Percentiles rank a stretch among this genome's conserved stretches.
Conservation (phyloP, 2,113 vertebrate species). For the Lagenorhynchus albirostris region DNA sequence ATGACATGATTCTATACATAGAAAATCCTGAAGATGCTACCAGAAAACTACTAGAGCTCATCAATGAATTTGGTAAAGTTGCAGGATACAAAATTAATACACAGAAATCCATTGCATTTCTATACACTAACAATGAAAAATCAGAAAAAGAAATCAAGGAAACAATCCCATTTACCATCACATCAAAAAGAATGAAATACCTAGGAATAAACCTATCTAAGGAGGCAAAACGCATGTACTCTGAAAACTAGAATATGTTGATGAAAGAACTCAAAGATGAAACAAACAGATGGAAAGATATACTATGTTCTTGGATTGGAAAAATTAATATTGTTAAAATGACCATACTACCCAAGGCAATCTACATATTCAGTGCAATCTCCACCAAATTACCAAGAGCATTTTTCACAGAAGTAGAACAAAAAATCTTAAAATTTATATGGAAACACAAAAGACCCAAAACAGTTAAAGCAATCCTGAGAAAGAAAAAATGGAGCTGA, state of each 20-base stretch:
- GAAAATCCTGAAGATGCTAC: neutral
- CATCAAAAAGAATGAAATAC: neutral
- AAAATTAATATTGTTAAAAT: neutral
- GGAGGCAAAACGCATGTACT: neutral
- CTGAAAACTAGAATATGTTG: neutral
- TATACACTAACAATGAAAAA: neutral
- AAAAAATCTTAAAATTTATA: neutral
- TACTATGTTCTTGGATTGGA: neutral
- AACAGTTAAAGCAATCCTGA: neutral
- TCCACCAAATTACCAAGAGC: neutral
- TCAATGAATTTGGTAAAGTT: neutral
- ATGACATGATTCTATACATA: neutral
- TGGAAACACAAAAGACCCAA: neutral
- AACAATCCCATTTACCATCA: neutral
- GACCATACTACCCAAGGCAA: neutral
- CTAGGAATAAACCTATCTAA: neutral
- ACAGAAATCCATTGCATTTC: neutral
- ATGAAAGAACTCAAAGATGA: neutral
- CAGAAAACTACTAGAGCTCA: neutral
- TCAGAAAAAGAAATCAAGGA: neutral
- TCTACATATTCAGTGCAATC: neutral
- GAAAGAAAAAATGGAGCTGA: neutral
- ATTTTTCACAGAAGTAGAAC: neutral
- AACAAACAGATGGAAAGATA: neutral
- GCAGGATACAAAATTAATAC: neutral